A percentile compares a stretch with the other conserved stretches of the same genome.
These are phyloP conservation scores for Galaxea fascicularis DNA, from an alignment of 92 coral and sea anemone species.

Conservation along the genomic window DNA sequence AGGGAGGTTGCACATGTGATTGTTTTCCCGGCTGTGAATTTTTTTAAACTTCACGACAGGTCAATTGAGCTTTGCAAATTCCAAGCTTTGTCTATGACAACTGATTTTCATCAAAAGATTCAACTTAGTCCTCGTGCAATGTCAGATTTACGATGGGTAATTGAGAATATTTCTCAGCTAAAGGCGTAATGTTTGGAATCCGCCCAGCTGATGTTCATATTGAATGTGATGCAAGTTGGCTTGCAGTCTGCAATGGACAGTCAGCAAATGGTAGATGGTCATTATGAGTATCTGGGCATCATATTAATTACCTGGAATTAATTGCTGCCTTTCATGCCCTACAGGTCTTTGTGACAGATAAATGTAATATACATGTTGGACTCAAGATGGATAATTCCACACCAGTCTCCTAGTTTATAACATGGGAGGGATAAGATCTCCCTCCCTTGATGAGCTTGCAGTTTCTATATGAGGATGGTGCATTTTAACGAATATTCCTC, in stretches of 20 bases:
- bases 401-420: slow-evolving; percentile 44
- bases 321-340: slow-evolving; percentile 50
- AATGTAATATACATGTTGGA: slow-evolving; percentile 24
- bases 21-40: slow-evolving; percentile 60
- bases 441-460: slow-evolving; percentile 11
- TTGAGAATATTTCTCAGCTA: slow-evolving; percentile 29
- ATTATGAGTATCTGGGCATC: slow-evolving; percentile 11
- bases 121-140: slow-evolving; percentile 18
- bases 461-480: slow-evolving; percentile 64
- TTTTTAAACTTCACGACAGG: slow-evolving; percentile 46
- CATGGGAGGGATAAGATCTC: slow-evolving; percentile 47
- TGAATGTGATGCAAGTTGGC: slow-evolving; percentile 59
- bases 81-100: background rate
- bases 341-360: slow-evolving; percentile 8
- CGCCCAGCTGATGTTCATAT: slow-evolving; percentile 25
- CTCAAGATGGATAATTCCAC: slow-evolving; percentile 31
- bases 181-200: slow-evolving; percentile 32
- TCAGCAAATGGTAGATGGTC: slow-evolving; percentile 46
- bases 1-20: slow-evolving; percentile 64
- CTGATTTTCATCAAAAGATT: slow-evolving; percentile 32
- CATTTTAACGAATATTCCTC: slow-evolving; percentile 26
- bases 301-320: slow-evolving; percentile 52
- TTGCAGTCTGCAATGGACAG: slow-evolving; percentile 37
- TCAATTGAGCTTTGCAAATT: slow-evolving; percentile 63
- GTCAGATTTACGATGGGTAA: slow-evolving; percentile 37